Conservation (phyloP, 2,797 vertebrate genomes). For the Myripristis murdjan region DNA sequence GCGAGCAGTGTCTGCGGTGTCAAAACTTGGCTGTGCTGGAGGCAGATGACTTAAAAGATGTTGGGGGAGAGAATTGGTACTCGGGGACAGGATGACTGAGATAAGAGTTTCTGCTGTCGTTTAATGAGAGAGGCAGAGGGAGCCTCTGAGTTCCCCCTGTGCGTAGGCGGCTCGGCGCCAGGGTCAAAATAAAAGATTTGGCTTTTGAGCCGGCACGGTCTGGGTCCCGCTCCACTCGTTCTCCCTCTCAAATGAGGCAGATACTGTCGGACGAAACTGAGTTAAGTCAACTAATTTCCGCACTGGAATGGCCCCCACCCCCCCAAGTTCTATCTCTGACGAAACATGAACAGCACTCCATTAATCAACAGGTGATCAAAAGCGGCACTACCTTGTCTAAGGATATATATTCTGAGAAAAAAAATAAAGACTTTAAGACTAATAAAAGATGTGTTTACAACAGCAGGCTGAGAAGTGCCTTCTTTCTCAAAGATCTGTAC, state of each 20-base stretch:
- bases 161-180: constrained; percentile 6
- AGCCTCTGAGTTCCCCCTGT: constrained; percentile 28
- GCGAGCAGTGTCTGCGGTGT: constrained; percentile 16
- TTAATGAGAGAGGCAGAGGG: constrained; percentile 49
- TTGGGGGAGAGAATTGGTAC: constrained; percentile 16
- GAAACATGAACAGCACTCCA: constrained; percentile 26
- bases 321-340: constrained; percentile 23
- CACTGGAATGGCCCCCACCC: neutral
- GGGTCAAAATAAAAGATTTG: constrained; percentile 45
- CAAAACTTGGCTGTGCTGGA: constrained; percentile 39
- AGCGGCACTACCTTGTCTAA: neutral
- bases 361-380: constrained; percentile 62
- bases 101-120: constrained; percentile 39
- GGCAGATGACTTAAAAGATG: constrained; percentile 35
- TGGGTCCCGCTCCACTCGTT: constrained; percentile 30
- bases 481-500: constrained; percentile 9
- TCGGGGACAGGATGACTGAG: constrained; percentile 31
- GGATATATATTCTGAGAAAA: neutral
- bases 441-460: neutral
- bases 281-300: constrained; percentile 36
- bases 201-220: constrained; percentile 21
- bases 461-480: neutral
- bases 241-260: constrained; percentile 41
- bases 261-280: constrained; percentile 34
- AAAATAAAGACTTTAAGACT: neutral